Evolutionary conservation across 2,113 vertebrate genomes (phyloP).

Genomic region (Microtus richardsoni): DNA sequence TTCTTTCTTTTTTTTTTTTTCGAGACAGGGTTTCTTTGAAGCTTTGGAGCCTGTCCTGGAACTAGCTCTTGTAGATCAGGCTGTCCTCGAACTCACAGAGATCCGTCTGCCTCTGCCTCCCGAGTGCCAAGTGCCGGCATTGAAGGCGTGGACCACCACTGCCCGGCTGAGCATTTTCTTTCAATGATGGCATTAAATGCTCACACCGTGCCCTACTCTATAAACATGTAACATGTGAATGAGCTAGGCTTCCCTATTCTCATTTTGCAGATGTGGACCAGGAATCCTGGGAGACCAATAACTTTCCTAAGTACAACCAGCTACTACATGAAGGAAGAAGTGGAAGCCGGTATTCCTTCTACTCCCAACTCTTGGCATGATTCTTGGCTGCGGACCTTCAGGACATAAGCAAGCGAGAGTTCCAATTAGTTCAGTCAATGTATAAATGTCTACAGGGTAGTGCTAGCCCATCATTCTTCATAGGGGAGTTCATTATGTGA

Average conservation of each 20-base stretch:
- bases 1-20: too few relatives aligned
- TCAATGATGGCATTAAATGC: background rate
- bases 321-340: background rate
- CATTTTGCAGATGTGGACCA: background rate
- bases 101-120: too few relatives aligned
- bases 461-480: background rate
- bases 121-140: too few relatives aligned
- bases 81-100: too few relatives aligned
- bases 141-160: too few relatives aligned
- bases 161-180: background rate
- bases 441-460: background rate
- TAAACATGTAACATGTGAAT: background rate
- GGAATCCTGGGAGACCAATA: background rate
- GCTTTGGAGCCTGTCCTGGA: too few relatives aligned
- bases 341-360: background rate
- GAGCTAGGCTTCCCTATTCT: background rate
- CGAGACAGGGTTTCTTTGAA: too few relatives aligned
- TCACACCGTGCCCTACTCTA: rapidly evolving
- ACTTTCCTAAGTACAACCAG: background rate
- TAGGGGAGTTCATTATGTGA: background rate
- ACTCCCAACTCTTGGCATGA: too few relatives aligned
- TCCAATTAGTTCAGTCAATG: background rate
- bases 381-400: background rate
- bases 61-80: too few relatives aligned
- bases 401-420: background rate